These are phyloP conservation scores for Tympanoctomys barrerae DNA, from an alignment of 2,797 vertebrate species.

Conservation along the genomic window DNA sequence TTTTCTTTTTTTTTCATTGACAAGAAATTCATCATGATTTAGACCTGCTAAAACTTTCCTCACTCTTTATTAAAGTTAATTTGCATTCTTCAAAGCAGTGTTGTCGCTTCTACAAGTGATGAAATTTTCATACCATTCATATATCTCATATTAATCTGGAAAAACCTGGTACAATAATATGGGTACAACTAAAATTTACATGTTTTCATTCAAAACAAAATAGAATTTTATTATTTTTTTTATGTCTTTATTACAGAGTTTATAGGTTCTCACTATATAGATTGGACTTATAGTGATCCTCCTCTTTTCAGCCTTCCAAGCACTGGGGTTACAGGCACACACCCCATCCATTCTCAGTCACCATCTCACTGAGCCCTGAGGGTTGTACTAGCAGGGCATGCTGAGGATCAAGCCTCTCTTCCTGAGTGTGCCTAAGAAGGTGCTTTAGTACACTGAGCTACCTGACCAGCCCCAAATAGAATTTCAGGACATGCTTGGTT, in stretches of 20 bases:
- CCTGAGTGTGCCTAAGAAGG: no score
- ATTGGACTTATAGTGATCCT: no score
- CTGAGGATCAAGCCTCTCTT: no score
- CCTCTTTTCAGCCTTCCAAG: no score
- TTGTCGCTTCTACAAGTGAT: conserved; percentile 52
- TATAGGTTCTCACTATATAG: no score
- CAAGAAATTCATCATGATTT: not conserved
- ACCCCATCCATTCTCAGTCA: no score
- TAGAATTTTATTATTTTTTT: not conserved
- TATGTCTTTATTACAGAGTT: no score
- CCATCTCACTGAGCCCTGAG: no score
- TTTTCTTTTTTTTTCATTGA: not conserved
- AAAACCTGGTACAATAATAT: conserved; percentile 12
- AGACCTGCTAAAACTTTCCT: not conserved
- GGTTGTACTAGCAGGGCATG: no score
- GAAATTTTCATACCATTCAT: conserved; percentile 68
- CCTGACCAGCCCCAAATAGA: no score
- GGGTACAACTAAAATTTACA: not conserved
- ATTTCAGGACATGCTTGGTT: not conserved
- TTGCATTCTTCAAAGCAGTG: not conserved
- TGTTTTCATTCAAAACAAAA: conserved; percentile 30
- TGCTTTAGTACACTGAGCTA: no score
- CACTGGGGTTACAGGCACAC: no score
- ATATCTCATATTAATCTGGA: conserved; percentile 18
- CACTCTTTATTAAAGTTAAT: not conserved